These are phyloP conservation scores for Tridacna crocea DNA, from an alignment of 2,888 invertebrate species.

Conservation along the genomic window DNA sequence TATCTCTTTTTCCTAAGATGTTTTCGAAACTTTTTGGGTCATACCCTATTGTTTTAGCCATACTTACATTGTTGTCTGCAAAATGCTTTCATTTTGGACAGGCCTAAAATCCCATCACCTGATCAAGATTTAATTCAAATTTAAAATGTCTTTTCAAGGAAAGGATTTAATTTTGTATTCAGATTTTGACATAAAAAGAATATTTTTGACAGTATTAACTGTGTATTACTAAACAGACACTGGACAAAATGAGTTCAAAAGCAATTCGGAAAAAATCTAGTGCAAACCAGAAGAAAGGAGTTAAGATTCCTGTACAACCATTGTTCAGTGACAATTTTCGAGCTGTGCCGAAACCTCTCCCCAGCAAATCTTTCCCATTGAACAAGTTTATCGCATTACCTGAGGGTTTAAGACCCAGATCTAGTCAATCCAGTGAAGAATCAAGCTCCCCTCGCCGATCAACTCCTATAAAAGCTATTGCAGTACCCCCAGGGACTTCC, in stretches of 20 bases:
- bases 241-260: slow-evolving; percentile 63
- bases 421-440: slow-evolving; percentile 47
- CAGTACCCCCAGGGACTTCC: slow-evolving; percentile 61
- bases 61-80: slow-evolving; percentile 7
- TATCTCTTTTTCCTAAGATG: neutral
- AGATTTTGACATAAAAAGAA: neutral
- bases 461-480: slow-evolving; percentile 68
- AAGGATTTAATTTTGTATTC: slow-evolving; percentile 9
- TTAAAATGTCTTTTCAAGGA: slow-evolving; percentile 8
- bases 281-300: slow-evolving; percentile 43
- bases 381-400: slow-evolving; percentile 74
- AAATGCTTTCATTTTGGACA: neutral
- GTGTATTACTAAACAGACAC: neutral
- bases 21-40: too few relatives aligned
- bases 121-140: neutral
- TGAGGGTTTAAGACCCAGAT: slow-evolving; percentile 64
- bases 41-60: too few relatives aligned
- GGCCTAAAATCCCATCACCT: neutral
- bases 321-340: slow-evolving; percentile 22
- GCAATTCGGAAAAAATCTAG: slow-evolving; percentile 62
- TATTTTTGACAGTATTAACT: slow-evolving; percentile 5
- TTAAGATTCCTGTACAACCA: slow-evolving; percentile 44
- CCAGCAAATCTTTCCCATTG: slow-evolving; percentile 61
- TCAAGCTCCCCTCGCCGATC: slow-evolving; percentile 49
- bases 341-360: slow-evolving; percentile 40